Evolutionary conservation across 2,113 vertebrate species (phyloP).

Genomic region (Romanogobio albipinnatus): DNA sequence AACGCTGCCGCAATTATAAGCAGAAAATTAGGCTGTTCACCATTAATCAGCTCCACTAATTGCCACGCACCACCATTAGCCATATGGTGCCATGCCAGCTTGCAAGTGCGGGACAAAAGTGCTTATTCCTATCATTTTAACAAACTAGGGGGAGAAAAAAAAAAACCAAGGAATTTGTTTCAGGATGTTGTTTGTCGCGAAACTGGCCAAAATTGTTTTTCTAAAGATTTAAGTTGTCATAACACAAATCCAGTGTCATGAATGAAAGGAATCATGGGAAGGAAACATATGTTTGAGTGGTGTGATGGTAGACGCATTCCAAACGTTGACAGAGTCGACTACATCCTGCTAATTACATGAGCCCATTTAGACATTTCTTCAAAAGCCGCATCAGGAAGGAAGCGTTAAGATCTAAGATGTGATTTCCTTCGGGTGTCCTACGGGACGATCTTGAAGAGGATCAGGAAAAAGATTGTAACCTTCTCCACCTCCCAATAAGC

Average conservation of each 20-base stretch:
- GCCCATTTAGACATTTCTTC: conserved; percentile 56
- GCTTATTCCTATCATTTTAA: conserved; percentile 60
- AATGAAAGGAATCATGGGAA: conserved; percentile 46
- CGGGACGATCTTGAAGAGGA: conserved; percentile 45
- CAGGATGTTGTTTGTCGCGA: conserved; percentile 23
- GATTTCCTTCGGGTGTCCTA: conserved; percentile 57
- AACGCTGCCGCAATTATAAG: conserved; percentile 90
- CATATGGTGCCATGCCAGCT: conserved; percentile 97
- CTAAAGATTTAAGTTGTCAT: conserved; percentile 47
- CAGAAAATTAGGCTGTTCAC: conserved; percentile 93
- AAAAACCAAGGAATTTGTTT: background rate
- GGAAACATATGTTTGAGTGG: conserved; percentile 36
- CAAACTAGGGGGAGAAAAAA: conserved; percentile 33
- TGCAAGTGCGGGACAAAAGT: conserved; percentile 85
- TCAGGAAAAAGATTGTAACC: conserved; percentile 50
- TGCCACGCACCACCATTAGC: conserved; percentile 95
- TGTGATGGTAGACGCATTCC: background rate
- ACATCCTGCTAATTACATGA: conserved; percentile 57
- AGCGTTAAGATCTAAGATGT: conserved; percentile 59
- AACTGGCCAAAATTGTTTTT: conserved; percentile 31
- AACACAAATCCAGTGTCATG: conserved; percentile 41
- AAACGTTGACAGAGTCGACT: conserved; percentile 11
- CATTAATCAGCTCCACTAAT: conserved; percentile 98
- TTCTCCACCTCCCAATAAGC: conserved; percentile 27
- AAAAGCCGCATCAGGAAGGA: conserved; percentile 56